Base-by-base conservation (phyloP, 1,140 invertebrate genomes). In the Zeugodacus cucurbitae region DNA sequence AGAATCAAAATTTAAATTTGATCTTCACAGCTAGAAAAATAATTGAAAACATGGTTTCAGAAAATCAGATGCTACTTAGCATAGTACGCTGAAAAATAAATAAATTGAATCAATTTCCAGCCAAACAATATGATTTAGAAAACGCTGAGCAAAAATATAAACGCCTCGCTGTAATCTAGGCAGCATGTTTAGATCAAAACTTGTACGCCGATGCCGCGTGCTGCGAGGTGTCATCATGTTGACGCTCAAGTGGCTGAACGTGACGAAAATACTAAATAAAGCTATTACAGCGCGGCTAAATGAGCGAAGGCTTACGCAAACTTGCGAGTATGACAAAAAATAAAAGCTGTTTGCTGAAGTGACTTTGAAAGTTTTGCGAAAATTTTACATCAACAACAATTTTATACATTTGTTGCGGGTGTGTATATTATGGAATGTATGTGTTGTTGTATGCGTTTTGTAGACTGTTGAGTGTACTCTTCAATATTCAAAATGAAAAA, bases 151-250 rank as follows among this genome's bases (percentile, higher is more conserved):
- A 48, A 48, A 78, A 54, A 48, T 74, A 82, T 82, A 48, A n/a
- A 4, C 74, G n/a, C 74, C 74, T 59, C 90, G 90, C 90, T 93
- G 93, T 91, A 93, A 91, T 22, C 92, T 91, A 87, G 90, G 91
- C 59, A 91, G 91, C 34, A 91, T 92, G 70, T 91, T 91, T 88
- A 90, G 48, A 93, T 91, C 70, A 89, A 89, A 62, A 58, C 41
- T 89, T 86, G 90, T 91, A 57, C 89, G 90, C 17, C 91, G 90
- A 82, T 91, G 14, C 58, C 58, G 89, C 86, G 90, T 89, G 88
- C 90, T 89, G 88, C 91, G 82, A 3, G 92, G 92, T n/a, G 92
- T 91, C 82, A 91, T 90, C 87, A 92, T 93, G 74, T 93, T 91
- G 87, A 90, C 92, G 37, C 91, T 78, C 44, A 88, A 78, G 26